Evolutionary conservation across 1,140 invertebrate genomes (phyloP).

Genomic region (Phocides pigmalion): DNA sequence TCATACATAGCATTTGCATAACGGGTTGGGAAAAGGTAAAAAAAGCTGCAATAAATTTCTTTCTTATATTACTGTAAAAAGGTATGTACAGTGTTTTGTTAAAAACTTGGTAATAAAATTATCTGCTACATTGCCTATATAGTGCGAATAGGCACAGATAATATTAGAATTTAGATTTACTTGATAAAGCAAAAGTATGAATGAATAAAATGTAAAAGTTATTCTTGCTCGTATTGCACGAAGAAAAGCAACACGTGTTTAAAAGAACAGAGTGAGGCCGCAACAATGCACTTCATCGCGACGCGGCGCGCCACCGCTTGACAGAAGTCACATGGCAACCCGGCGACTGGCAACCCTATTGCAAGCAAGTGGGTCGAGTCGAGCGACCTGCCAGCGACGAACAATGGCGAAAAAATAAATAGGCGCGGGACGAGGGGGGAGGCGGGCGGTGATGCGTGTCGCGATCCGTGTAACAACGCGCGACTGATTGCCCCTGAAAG

Average conservation of each 20-base stretch:
- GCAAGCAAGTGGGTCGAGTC: constrained; percentile 8
- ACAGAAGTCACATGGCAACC: constrained; percentile 7
- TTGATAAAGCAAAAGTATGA: background rate
- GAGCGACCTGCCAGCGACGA: constrained; percentile 12
- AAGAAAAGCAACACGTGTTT: background rate
- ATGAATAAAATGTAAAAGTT: background rate
- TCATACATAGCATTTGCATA: background rate
- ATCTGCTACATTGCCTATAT: too few relatives aligned
- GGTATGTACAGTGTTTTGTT: too few relatives aligned
- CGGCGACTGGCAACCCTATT: background rate
- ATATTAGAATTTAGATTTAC: background rate
- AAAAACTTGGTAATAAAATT: too few relatives aligned
- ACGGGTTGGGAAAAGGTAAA: background rate
- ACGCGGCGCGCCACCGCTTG: constrained; percentile 1
- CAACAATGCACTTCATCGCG: constrained; percentile 12
- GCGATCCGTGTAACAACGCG: constrained; percentile 64
- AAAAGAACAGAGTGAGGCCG: constrained; percentile 1
- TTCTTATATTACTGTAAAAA: too few relatives aligned
- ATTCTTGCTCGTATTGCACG: background rate
- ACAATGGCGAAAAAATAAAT: constrained; percentile 51
- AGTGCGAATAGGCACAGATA: too few relatives aligned
- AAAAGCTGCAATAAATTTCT: too few relatives aligned
- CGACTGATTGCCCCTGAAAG: constrained; percentile 73
- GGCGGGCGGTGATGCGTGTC: constrained; percentile 61
- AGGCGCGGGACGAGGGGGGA: constrained; percentile 43